These are phyloP conservation scores for Oostethus manadensis DNA, from an alignment of 2,113 vertebrate species.

Conservation along the genomic window DNA sequence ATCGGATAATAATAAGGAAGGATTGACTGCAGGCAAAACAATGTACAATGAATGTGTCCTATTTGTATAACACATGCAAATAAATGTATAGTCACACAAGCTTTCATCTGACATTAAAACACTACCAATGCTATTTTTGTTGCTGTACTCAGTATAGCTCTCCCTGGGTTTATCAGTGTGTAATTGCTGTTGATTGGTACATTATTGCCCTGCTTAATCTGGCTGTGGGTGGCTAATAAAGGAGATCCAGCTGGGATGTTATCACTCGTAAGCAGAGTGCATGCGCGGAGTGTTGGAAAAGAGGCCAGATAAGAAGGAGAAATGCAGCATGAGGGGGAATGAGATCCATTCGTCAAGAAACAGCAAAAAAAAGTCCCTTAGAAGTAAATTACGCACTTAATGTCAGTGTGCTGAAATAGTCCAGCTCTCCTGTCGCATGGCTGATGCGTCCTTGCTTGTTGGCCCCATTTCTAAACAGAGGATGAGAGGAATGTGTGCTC, in stretches of 20 bases:
- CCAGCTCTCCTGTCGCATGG: conserved; percentile 39
- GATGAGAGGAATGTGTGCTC: conserved; percentile 29
- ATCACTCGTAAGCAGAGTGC: conserved; percentile 58
- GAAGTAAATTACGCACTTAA: conserved; percentile 9
- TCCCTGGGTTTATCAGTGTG: conserved; percentile 52
- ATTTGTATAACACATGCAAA: conserved; percentile 31
- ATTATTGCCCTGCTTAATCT: conserved; percentile 63
- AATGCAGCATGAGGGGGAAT: conserved; percentile 22
- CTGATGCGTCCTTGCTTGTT: conserved; percentile 52
- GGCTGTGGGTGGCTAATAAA: conserved; percentile 67
- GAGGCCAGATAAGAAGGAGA: background rate
- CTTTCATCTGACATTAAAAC: conserved; percentile 43
- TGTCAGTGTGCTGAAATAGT: conserved; percentile 29
- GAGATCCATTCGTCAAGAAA: conserved; percentile 8
- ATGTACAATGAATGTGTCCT: conserved; percentile 23
- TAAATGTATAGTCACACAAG: conserved; percentile 32
- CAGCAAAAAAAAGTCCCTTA: background rate
- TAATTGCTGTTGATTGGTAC: conserved; percentile 70
- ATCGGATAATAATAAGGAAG: conserved; percentile 38
- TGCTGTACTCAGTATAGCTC: conserved; percentile 41
- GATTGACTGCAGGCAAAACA: conserved; percentile 29
- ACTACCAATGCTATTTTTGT: conserved; percentile 29
- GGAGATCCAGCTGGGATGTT: conserved; percentile 59
- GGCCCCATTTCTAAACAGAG: conserved; percentile 49
- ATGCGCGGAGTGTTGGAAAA: conserved; percentile 19